Evolutionary conservation across 2,888 invertebrate genomes (phyloP), one percentile per base, ranked within the genome.

Genomic region (Tenthredo livida): DNA sequence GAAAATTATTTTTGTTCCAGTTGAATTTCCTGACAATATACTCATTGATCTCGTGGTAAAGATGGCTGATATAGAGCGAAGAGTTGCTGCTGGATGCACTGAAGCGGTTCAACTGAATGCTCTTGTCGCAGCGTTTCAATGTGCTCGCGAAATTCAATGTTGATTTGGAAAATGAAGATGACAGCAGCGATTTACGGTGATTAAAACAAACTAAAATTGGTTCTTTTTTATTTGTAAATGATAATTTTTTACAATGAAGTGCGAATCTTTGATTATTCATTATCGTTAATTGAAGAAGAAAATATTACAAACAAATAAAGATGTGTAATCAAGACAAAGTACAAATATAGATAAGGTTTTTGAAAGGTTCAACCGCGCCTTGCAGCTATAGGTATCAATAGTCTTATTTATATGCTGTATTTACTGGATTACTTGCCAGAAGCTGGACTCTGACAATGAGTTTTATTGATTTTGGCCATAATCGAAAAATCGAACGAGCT

Each of bases 51-150:
- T 99, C 43, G 93, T 99, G 83, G 96, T 97, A 72, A 97, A 97
- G 94, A 95, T 99, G 96, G 96, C 98, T 2, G 97, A 97, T 88
- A 96, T 98, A 84, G 99, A 99, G 94, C 96, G 97, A 91, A 95
- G 98, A 54, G 94, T 99, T 50, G 94, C 98, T 0, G 95, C 96
- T 86, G 99, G 99, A 40, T 97, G 98, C 87, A 97, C 96, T 91
- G 99, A 99, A 94, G 96, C 97, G 88, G 95, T 98, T 73, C 99
- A 99, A 94, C 94, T 99, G 21, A 96, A 98, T 84, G 96, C 98
- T 0, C 94, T 99, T 83, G 96, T 99, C 82, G 96, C 98, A n/a
- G 96, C 97, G 7, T 99, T 99, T 94, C 97, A 97, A 89, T 93
- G 95, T 50, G 97, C 96, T 15, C 95, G 97, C 86, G 95, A 96